These are phyloP conservation scores for Halcyon senegalensis DNA, from an alignment of 2,113 vertebrate species.

Conservation along the genomic window DNA sequence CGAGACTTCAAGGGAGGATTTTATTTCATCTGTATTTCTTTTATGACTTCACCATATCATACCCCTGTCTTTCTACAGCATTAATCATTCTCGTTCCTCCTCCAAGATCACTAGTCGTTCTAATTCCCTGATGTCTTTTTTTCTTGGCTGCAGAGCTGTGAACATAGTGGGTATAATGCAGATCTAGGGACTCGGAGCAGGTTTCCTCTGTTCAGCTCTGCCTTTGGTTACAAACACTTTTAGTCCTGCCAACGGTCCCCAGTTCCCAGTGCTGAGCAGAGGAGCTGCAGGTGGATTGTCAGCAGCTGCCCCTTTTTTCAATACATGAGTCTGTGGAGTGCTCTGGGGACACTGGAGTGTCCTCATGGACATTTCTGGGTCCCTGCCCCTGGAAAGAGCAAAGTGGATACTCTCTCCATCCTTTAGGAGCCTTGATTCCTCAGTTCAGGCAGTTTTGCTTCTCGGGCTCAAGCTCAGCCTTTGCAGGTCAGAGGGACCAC, in stretches of 20 bases:
- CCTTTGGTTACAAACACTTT: neutral
- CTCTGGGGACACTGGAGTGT: neutral
- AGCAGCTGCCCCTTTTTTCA: neutral
- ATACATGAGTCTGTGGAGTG: no score
- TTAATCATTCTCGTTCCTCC: slow-evolving; percentile 1
- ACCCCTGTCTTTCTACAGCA: neutral
- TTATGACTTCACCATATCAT: neutral
- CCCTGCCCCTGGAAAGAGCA: neutral
- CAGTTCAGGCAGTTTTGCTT: neutral
- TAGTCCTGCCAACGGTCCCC: neutral
- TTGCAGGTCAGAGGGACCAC: fast-evolving
- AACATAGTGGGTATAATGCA: neutral
- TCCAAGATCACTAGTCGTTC: neutral
- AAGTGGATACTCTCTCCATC: neutral
- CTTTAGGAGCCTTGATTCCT: neutral
- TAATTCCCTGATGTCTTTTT: slow-evolving; percentile 26
- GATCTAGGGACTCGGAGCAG: neutral
- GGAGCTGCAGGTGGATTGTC: neutral
- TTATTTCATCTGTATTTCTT: slow-evolving; percentile 52
- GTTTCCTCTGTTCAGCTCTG: neutral
- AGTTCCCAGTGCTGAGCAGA: neutral
- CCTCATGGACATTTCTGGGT: neutral
- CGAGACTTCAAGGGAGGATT: slow-evolving; percentile 41
- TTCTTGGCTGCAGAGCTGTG: neutral
- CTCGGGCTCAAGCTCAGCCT: neutral